Conservation (phyloP, 2,113 vertebrate genomes). For the Prunella himalayana region DNA sequence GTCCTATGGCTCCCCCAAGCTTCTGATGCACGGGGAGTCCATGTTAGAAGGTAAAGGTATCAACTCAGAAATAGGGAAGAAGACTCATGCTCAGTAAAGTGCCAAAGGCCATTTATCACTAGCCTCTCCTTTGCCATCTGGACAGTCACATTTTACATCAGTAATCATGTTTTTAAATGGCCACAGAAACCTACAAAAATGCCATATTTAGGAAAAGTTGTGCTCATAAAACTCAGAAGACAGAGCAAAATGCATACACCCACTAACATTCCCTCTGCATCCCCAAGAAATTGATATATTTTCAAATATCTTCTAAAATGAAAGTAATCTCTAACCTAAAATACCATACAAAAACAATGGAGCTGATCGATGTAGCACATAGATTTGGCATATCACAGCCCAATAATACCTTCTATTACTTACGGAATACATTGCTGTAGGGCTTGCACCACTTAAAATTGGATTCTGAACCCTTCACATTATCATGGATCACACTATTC, state of each 20-base stretch:
- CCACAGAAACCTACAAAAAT: neutral
- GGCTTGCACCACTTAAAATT: neutral
- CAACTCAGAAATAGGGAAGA: neutral
- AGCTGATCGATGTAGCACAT: accelerated
- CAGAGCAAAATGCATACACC: neutral
- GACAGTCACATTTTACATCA: neutral
- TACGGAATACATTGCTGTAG: neutral
- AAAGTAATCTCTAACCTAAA: neutral
- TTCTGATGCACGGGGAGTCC: neutral
- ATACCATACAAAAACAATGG: neutral
- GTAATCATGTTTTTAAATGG: neutral
- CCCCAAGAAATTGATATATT: neutral
- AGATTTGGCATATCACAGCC: neutral
- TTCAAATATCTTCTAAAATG: neutral
- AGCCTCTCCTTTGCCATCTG: neutral
- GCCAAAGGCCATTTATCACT: neutral
- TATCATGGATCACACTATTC: neutral
- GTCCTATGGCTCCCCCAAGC: neutral
- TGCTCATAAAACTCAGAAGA: neutral
- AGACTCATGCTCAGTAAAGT: neutral
- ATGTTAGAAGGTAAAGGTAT: neutral
- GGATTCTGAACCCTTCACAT: neutral
- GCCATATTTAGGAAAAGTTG: neutral
- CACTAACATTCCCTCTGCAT: neutral
- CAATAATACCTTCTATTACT: neutral